phyloP scores from a whole-genome alignment of 2,113 vertebrate genomes.

The Hemichromis elongatus region DNA sequence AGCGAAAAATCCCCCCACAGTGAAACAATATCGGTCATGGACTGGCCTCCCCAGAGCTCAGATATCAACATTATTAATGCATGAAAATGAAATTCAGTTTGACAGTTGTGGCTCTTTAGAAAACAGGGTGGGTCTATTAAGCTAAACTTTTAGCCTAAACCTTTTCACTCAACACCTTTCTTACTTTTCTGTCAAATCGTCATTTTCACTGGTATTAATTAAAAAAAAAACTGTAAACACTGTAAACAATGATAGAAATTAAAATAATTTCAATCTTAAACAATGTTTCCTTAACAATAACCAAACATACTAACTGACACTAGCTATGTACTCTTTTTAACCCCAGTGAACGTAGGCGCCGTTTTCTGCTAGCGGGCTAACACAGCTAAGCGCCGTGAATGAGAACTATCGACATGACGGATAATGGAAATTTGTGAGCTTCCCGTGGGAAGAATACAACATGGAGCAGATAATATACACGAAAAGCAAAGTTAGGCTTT shows the following conservation, averaged over 20 bases:
- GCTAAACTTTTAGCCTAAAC: background rate
- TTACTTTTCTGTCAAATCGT: background rate
- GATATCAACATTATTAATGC: background rate
- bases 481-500: background rate
- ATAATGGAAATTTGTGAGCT: background rate
- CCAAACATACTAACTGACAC: background rate
- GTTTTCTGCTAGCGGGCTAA: background rate
- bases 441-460: background rate
- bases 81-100: background rate
- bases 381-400: background rate
- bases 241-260: background rate
- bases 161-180: background rate
- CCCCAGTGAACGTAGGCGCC: background rate
- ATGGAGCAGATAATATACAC: background rate
- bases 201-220: background rate
- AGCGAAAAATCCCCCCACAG: background rate
- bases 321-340: background rate
- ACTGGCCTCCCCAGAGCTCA: background rate
- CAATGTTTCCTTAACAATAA: background rate
- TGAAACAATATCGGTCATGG: background rate
- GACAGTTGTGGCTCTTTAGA: background rate
- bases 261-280: background rate
- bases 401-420: background rate
- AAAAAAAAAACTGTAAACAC: background rate
- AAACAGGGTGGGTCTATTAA: background rate